phyloP scores from a whole-genome alignment of 2,797 vertebrate species.

The Coregonus ussuriensis region DNA sequence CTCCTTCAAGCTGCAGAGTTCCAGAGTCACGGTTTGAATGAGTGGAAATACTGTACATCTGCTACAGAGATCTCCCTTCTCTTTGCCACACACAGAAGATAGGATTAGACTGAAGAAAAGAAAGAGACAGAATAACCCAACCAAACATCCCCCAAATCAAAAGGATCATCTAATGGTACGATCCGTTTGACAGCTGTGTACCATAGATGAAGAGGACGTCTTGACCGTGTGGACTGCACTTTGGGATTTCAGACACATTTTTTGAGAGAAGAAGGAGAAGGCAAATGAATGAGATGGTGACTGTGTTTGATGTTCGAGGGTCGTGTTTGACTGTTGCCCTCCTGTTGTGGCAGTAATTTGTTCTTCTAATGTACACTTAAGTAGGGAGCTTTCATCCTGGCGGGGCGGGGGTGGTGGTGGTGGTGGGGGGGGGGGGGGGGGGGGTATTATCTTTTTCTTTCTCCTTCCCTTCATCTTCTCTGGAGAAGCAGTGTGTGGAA shows the following conservation, averaged over 20 bases:
- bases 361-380: constrained; percentile 79
- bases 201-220: constrained; percentile 10
- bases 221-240: constrained; percentile 55
- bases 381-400: constrained; percentile 78
- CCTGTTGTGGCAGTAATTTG: constrained; percentile 77
- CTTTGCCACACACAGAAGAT: background rate
- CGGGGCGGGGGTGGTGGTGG: background rate
- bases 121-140: background rate
- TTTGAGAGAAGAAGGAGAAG: constrained; percentile 46
- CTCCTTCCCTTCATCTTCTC: constrained; percentile 48
- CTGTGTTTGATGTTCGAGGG: constrained; percentile 76
- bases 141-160: constrained; percentile 1
- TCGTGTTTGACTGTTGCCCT: constrained; percentile 67
- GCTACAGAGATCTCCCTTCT: too few relatives aligned
- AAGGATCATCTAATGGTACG: background rate
- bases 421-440: constrained; percentile 24
- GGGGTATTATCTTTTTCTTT: constrained; percentile 29
- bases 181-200: background rate
- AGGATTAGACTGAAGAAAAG: background rate
- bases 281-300: constrained; percentile 64
- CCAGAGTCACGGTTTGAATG: too few relatives aligned
- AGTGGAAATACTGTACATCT: background rate
- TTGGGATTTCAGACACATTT: constrained; percentile 47
- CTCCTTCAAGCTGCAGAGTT: too few relatives aligned
- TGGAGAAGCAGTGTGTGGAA: background rate